Evolutionary conservation across 2,797 vertebrate genomes (phyloP).

Genomic region (Anabacerthia variegaticeps): DNA sequence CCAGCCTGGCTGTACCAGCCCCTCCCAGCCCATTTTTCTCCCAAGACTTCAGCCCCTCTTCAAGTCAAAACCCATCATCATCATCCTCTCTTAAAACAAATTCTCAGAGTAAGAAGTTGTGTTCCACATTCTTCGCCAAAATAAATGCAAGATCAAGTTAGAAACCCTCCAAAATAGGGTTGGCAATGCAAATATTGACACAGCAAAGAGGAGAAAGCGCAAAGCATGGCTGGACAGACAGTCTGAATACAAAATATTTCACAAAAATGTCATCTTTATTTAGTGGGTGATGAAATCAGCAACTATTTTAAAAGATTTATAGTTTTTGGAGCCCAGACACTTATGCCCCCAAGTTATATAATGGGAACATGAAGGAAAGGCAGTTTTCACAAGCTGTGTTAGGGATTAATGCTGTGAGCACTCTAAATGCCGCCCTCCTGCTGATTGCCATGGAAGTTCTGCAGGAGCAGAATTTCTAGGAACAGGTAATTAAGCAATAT

Average conservation of each 20-base stretch:
- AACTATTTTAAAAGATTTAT: constrained; percentile 46
- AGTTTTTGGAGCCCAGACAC: constrained; percentile 21
- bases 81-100: constrained; percentile 47
- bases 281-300: constrained; percentile 25
- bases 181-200: constrained; percentile 72
- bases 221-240: constrained; percentile 51
- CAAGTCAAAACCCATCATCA: constrained; percentile 24
- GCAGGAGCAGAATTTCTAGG: not conserved
- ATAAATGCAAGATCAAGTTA: constrained; percentile 65
- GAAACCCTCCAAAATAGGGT: constrained; percentile 63
- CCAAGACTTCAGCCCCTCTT: not conserved
- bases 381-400: not conserved
- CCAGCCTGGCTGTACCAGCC: not conserved
- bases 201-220: constrained; percentile 48
- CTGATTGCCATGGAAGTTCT: not conserved
- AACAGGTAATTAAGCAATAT: not conserved
- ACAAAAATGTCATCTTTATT: constrained; percentile 53
- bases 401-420: not conserved
- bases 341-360: constrained; percentile 19
- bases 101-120: not conserved
- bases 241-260: constrained; percentile 53
- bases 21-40: not conserved
- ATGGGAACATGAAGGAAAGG: not conserved
- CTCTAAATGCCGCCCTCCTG: not conserved
- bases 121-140: constrained; percentile 56